A percentile compares a stretch with the other conserved stretches of the same genome.
Evolutionary conservation across 1,140 invertebrate genomes (phyloP).

Genomic region (Bradynema listronoti): DNA sequence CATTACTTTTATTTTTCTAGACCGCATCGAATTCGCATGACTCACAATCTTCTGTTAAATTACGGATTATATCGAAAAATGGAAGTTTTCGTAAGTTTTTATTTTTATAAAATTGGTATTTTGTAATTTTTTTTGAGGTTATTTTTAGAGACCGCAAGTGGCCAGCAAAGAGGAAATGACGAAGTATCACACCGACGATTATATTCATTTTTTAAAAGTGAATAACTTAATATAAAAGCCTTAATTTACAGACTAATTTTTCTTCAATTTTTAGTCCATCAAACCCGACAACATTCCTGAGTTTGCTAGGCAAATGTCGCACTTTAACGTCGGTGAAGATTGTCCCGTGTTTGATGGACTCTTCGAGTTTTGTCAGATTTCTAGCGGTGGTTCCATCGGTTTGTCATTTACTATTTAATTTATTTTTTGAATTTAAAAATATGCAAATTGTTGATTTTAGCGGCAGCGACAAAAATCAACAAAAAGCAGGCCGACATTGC

Average conservation of each 20-base stretch:
- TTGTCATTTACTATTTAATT: conserved; percentile 14
- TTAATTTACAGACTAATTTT: conserved; percentile 82
- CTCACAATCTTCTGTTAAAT: conserved; percentile 93
- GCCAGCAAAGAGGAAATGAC: conserved; percentile 99
- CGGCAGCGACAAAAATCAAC: conserved; percentile 86
- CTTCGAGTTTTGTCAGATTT: conserved; percentile 95
- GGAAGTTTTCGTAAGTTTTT: conserved; percentile 90
- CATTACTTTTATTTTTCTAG: conserved; percentile 61
- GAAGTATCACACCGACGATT: conserved; percentile 98
- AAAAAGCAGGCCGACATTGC: conserved; percentile 94
- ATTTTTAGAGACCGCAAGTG: conserved; percentile 83
- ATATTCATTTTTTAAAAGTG: conserved; percentile 89
- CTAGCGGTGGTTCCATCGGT: conserved; percentile 85
- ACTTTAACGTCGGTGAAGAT: conserved; percentile 90
- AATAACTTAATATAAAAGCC: conserved; percentile 91
- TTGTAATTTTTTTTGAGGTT: conserved; percentile 13
- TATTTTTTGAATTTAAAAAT: conserved; percentile 14
- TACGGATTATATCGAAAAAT: conserved; percentile 98
- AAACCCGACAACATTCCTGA: conserved; percentile 98
- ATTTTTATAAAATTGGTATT: conserved; percentile 62
- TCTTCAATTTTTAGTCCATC: conserved; percentile 77
- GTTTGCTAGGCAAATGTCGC: conserved; percentile 71
- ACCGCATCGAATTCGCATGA: conserved; percentile 96
- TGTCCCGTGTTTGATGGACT: conserved; percentile 92
- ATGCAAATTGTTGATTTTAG: conserved; percentile 58